Conservation (phyloP, 2,888 invertebrate species). For the Stenurella melanura region DNA sequence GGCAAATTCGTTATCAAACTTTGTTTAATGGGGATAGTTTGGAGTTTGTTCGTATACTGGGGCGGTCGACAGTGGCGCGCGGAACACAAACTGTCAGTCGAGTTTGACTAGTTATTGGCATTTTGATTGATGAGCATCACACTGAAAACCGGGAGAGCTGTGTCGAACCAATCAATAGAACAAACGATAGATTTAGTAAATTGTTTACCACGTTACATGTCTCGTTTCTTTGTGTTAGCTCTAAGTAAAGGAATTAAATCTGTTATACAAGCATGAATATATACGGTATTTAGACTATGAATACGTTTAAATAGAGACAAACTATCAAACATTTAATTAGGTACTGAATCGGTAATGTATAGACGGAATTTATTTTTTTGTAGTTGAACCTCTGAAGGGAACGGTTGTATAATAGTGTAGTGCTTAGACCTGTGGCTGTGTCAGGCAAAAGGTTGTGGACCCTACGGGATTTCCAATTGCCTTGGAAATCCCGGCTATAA, state of each 20-base stretch:
- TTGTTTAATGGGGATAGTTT: constrained; percentile 63
- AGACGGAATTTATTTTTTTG: no score
- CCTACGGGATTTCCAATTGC: no score
- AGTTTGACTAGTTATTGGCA: constrained; percentile 3
- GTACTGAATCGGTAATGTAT: no score
- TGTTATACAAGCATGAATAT: no score
- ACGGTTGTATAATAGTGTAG: no score
- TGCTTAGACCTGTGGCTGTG: no score
- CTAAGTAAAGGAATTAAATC: not conserved
- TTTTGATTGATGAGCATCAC: constrained; percentile 7
- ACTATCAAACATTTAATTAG: no score
- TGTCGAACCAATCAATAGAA: not conserved
- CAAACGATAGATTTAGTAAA: not conserved
- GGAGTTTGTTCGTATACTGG: constrained; percentile 39
- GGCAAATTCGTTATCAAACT: constrained; percentile 58
- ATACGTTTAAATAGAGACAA: no score
- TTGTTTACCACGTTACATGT: not conserved
- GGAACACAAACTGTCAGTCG: constrained; percentile 3
- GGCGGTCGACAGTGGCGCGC: constrained; percentile 36
- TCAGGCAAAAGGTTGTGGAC: no score
- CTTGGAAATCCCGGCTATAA: no score
- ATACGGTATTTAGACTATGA: no score
- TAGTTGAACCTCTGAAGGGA: no score
- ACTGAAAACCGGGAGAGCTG: not conserved
- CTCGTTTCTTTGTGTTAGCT: not conserved